Evolutionary conservation across 2,797 vertebrate species (phyloP), one percentile per base, ranked within the genome.

Genomic region (Anas capensis): DNA sequence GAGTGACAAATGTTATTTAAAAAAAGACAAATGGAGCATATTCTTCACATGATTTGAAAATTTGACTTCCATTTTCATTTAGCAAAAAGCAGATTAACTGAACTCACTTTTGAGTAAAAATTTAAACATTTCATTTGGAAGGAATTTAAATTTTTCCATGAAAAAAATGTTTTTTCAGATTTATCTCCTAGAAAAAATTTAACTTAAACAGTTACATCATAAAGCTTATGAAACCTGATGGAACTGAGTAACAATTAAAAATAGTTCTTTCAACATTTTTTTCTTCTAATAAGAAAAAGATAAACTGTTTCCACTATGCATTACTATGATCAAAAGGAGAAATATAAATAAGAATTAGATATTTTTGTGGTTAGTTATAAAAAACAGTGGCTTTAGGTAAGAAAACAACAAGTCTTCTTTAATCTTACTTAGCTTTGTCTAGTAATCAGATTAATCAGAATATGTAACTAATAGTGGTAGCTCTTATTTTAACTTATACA

Each of bases 11-110:
- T n/a, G 58, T 14, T 86, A 84, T 23, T 44, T 9, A 5, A 77
- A 79, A 82, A 92, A 66, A 90, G 64, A 84, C 46, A 93, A 81
- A 93, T 82, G 51, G 42, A 86, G 14, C 27, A 53, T 53, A 44
- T 0, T 71, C 26, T 77, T 46, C 19, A 61, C 17, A 58, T 2
- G 3, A 76, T 62, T 0, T 38, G 14, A 72, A 93, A 79, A 40
- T 18, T 23, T 58, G 6, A 6, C 11, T 71, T 75, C 8, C 9
- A 21, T 8, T 86, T 77, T 29, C 8, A n/a, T 38, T 77, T 86
- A 66, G 5, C 6, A 51, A 54, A 38, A 60, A 31, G 2, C 1
- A 80, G 20, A 53, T 92, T 58, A 65, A 82, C 1, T 19, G 8
- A 72, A 8, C 4, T 6, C 38, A 4, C 60, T 84, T 66, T 51